Evolutionary conservation across 35 echinoderm and acorn worm species (phyloP).

Genomic region (Holothuria glaberrima): DNA sequence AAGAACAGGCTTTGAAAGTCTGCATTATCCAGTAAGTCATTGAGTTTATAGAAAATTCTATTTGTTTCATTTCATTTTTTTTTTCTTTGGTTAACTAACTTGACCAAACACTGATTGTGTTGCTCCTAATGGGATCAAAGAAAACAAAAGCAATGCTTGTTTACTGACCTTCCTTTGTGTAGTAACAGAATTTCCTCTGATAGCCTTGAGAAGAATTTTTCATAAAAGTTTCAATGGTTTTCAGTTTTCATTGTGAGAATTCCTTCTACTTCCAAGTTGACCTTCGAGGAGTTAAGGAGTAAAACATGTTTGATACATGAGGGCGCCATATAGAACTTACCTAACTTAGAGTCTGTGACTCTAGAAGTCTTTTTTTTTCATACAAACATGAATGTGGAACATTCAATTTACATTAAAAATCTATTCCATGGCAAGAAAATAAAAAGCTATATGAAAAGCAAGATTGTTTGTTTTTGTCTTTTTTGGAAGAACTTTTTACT

Average conservation of each 20-base stretch:
- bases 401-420: slow-evolving; percentile 45
- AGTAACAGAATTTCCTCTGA: no score
- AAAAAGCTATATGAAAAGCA: neutral
- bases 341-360: slow-evolving; percentile 38
- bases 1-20: no score
- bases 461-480: neutral
- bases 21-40: no score
- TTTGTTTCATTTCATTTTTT: no score
- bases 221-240: neutral
- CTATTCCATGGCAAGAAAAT: slow-evolving; percentile 46
- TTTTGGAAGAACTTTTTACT: neutral
- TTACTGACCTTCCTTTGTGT: no score
- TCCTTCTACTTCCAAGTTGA: slow-evolving; percentile 23
- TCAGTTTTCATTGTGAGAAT: neutral
- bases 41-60: no score
- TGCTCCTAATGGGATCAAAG: no score
- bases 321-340: no score
- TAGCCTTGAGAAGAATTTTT: no score
- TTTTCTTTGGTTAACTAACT: no score
- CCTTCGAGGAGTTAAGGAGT: slow-evolving; percentile 2
- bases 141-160: no score
- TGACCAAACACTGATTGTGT: no score
- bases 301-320: slow-evolving; percentile 44
- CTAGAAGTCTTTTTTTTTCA: slow-evolving; percentile 24
- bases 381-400: slow-evolving; percentile 40